phyloP scores from a whole-genome alignment of 2,113 vertebrate species.

The Herpetotheres cachinnans region DNA sequence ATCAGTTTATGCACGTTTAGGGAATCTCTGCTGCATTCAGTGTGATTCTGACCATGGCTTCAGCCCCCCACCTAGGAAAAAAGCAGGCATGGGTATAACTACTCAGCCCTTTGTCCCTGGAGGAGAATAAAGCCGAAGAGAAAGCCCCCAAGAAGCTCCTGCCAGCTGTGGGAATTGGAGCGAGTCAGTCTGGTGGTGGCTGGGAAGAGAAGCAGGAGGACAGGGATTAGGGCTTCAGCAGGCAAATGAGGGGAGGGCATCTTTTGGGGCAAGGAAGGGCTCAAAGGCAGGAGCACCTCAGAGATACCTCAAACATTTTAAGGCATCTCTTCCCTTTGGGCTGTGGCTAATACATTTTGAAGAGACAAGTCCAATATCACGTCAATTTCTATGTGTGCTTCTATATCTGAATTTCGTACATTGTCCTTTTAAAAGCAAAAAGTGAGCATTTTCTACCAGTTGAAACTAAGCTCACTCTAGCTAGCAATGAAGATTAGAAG shows the following conservation, averaged over 20 bases:
- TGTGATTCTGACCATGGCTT: not conserved
- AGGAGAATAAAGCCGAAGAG: not conserved
- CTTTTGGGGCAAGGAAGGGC: not conserved
- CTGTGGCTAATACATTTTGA: not conserved
- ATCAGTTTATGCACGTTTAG: not conserved
- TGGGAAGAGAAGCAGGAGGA: not conserved
- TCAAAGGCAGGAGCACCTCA: not conserved
- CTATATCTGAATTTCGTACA: not conserved
- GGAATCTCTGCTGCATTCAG: fast-evolving
- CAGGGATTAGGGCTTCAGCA: not conserved
- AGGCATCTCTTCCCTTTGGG: not conserved
- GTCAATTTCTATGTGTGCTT: not conserved
- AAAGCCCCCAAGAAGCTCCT: not conserved
- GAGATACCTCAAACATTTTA: not conserved
- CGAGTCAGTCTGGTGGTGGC: not conserved
- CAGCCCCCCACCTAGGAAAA: fast-evolving
- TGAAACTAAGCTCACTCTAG: not conserved
- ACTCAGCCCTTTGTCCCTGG: fast-evolving
- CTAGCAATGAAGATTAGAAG: not conserved
- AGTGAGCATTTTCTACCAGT: not conserved
- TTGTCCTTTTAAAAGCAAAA: not conserved
- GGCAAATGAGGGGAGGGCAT: fast-evolving
- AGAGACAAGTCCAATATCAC: not conserved
- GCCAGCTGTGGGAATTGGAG: not conserved
- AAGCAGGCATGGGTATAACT: not conserved